Conservation (phyloP, 2,797 vertebrate species). For the Malurus leucopterus region DNA sequence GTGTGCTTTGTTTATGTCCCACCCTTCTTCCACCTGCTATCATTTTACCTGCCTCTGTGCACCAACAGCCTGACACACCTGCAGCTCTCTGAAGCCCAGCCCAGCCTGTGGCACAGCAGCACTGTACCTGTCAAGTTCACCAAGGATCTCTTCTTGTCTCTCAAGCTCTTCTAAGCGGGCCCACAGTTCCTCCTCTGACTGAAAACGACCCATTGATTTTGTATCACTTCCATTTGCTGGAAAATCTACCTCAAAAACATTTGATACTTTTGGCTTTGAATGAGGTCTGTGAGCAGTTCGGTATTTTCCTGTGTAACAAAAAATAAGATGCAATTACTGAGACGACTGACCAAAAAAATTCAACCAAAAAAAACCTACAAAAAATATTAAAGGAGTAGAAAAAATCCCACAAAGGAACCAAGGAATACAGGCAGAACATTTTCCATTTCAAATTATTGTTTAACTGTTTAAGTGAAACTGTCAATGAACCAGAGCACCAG, state of each 20-base stretch:
- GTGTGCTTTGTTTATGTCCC: background rate
- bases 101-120: background rate
- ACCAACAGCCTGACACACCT: background rate
- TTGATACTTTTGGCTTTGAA: constrained; percentile 84
- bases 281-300: constrained; percentile 88
- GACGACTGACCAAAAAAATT: background rate
- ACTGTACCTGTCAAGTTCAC: constrained; percentile 73
- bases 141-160: constrained; percentile 80
- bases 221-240: constrained; percentile 33
- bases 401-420: background rate
- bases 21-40: background rate
- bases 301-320: constrained; percentile 72
- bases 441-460: constrained; percentile 36
- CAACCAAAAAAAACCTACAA: background rate
- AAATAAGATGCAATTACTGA: background rate
- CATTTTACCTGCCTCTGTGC: background rate
- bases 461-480: constrained; percentile 53
- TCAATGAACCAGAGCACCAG: constrained; percentile 63
- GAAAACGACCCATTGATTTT: constrained; percentile 47
- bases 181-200: constrained; percentile 86
- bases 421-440: background rate
- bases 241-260: constrained; percentile 67
- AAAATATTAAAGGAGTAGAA: accelerated
- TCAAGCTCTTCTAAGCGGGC: constrained; percentile 89
- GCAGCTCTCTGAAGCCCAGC: background rate